phyloP scores from a whole-genome alignment of 2,888 invertebrate species.

The Cryptosula pallasiana region DNA sequence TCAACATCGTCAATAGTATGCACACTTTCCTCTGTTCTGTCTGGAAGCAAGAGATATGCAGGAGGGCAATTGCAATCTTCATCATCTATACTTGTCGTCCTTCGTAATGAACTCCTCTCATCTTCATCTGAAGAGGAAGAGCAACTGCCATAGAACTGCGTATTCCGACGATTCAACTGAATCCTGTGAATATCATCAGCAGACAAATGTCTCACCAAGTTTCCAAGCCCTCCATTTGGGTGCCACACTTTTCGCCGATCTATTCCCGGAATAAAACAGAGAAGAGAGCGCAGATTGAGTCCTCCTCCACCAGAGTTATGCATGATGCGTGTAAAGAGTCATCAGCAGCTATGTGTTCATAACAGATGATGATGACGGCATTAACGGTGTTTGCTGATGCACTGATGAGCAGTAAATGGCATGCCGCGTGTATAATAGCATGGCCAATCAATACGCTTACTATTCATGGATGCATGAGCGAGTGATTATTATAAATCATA shows the following conservation, averaged over 20 bases:
- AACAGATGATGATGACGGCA: neutral
- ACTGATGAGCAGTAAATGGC: neutral
- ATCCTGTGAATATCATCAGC: neutral
- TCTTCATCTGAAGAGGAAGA: neutral
- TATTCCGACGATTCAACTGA: constrained; percentile 1
- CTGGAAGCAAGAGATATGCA: neutral
- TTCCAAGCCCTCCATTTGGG: neutral
- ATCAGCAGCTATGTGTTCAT: neutral
- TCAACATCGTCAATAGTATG: neutral
- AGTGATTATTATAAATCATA: too few species aligned
- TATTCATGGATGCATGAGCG: neutral
- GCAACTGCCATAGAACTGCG: constrained; percentile 16
- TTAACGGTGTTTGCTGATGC: neutral
- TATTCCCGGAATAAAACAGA: constrained; percentile 12
- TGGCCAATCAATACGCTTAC: neutral
- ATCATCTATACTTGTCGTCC: neutral
- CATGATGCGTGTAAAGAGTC: neutral
- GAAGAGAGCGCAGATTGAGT: neutral
- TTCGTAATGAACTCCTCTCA: neutral
- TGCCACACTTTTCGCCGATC: neutral
- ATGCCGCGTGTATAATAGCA: neutral
- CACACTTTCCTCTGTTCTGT: neutral
- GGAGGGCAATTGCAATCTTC: neutral
- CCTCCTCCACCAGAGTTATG: neutral
- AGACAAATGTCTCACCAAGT: neutral